Percentiles rank a stretch among this genome's conserved stretches.
Evolutionary conservation across 1,140 invertebrate species (phyloP).

Genomic region (Cryptotermes secundus): DNA sequence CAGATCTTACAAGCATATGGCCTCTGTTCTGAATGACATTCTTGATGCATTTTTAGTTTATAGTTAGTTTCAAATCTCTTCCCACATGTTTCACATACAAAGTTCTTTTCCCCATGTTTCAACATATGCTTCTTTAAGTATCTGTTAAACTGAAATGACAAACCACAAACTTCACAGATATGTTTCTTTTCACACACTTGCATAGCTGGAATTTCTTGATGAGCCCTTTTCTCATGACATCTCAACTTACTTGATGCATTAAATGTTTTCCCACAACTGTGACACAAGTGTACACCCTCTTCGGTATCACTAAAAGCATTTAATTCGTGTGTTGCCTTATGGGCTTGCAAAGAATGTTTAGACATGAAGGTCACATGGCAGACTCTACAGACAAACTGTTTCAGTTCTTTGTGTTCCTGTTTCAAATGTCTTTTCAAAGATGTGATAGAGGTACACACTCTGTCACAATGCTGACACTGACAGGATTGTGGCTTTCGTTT

Average conservation of each 20-base stretch:
- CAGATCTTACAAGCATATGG: conserved; percentile 29
- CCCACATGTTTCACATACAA: conserved; percentile 20
- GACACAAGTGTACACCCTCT: not conserved
- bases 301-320: not conserved
- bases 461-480: not conserved
- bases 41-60: conserved; percentile 25
- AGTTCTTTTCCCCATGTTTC: not conserved
- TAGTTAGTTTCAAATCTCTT: conserved; percentile 23
- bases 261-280: not conserved
- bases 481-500: not conserved
- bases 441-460: not conserved
- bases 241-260: conserved; percentile 2
- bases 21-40: conserved; percentile 51
- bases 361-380: not conserved
- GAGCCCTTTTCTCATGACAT: not conserved
- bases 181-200: not conserved
- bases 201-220: not conserved
- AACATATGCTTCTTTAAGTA: conserved; percentile 3
- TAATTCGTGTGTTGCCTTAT: not conserved
- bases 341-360: not conserved
- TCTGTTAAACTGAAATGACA: not conserved
- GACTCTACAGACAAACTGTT: not conserved
- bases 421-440: conserved; percentile 12
- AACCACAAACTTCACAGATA: not conserved
- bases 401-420: not conserved